These are phyloP conservation scores for Pterophyllum scalare DNA, from an alignment of 2,113 vertebrate genomes.

Conservation along the genomic window DNA sequence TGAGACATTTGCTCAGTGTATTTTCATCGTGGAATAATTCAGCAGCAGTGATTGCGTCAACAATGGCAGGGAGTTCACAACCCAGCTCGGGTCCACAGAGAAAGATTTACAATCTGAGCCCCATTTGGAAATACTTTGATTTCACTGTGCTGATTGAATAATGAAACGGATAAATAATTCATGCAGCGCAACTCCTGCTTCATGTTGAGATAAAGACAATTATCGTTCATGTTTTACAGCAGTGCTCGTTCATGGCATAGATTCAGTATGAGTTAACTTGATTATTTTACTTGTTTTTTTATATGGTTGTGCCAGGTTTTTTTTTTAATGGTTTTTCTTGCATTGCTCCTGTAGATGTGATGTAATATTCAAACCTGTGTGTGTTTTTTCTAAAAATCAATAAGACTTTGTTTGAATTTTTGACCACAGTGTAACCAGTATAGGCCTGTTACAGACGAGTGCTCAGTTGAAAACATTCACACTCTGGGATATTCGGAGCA, in stretches of 20 bases:
- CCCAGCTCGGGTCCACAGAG: neutral
- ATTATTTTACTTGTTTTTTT: neutral
- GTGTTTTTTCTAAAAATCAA: neutral
- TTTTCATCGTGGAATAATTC: too few species aligned
- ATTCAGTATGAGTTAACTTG: neutral
- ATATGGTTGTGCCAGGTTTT: too few species aligned
- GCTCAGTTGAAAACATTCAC: neutral
- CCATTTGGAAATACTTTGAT: neutral
- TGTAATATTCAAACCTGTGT: neutral
- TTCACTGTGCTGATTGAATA: neutral
- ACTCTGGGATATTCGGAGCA: accelerated
- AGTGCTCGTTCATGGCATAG: neutral
- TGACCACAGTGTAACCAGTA: neutral
- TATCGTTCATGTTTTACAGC: neutral
- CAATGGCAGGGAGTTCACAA: neutral
- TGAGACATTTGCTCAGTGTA: too few species aligned
- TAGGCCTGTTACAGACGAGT: too few species aligned
- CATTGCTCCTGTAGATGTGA: neutral
- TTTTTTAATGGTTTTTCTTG: neutral
- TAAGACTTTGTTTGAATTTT: neutral
- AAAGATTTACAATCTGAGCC: neutral
- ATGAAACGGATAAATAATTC: neutral
- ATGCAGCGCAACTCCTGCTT: neutral
- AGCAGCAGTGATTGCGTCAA: too few species aligned
- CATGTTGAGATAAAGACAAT: neutral